Base-by-base conservation (phyloP, 2,888 invertebrate genomes). In the Smittia sp. region DNA sequence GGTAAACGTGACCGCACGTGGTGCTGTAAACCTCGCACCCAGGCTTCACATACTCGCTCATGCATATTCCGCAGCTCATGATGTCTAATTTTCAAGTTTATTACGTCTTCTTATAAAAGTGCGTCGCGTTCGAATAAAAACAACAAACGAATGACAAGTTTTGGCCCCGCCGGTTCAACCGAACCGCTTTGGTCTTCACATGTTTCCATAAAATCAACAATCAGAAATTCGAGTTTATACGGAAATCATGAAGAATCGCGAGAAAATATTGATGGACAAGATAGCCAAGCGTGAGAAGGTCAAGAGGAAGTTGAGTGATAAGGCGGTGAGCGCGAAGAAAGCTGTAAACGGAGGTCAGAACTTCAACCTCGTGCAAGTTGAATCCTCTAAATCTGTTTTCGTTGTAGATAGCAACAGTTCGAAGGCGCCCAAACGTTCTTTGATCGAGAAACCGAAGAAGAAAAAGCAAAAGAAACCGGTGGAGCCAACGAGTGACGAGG, bases 261-360 rank as follows among this genome's bases (percentile, higher is more conserved):
- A 92, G 75, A 90, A 90, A 82, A 85, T 91, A 68, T 82, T 92
- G 24, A 86, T 90, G 86, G 85, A 89, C 74, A 92, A 92, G 82
- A 90, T 92, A 38, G 91, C 88, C 76, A 92, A 91, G 78, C 85
- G 90, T 0, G 91, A 92, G 77, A 89, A 90, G 77, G 88, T 87
- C 76, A 92, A 88, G 78, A 83, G 88, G 77, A 88, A 89, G 79
- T 84, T 88, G 77, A 75, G 76, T 27, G 69, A 73, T 24, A 67
- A 74, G 41, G 69, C 73, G 24, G 7, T 63, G 27, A 72, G 75
- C 25, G 73, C 75, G 69, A 74, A 74, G 27, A 54, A 54, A 39
- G 39, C 52, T 18, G 66, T 75, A 24, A 32, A 75, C 39, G 38
- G 22, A 62, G 72, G 72, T 72, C 58, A 32, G 65, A 22, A 32